Conservation (phyloP, 2,113 vertebrate genomes). For the Nycticebus coucang region DNA sequence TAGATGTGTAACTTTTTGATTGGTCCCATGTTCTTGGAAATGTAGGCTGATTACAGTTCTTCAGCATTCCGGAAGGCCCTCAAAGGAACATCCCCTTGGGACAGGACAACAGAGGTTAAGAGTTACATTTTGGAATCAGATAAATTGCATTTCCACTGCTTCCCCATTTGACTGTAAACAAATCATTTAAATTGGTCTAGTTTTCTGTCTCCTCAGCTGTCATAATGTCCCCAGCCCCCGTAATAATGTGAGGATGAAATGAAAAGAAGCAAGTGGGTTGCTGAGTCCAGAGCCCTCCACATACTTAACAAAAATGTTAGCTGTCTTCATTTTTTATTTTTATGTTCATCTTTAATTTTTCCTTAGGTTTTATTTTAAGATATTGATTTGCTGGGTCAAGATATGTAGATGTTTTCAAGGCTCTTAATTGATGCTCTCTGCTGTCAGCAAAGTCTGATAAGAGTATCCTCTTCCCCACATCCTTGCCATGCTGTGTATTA, state of each 20-base stretch:
- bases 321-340: background rate
- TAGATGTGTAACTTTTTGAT: background rate
- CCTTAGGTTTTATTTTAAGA: background rate
- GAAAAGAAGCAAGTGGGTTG: background rate
- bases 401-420: background rate
- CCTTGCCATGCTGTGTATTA: background rate
- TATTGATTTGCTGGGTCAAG: conserved; percentile 13
- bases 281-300: background rate
- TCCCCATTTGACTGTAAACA: background rate
- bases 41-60: background rate
- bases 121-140: background rate
- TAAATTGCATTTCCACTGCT: background rate
- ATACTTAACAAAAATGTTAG: conserved; percentile 12
- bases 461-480: background rate
- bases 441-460: background rate
- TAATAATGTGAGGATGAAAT: background rate
- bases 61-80: background rate
- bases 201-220: background rate
- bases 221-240: background rate
- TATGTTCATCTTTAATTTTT: background rate
- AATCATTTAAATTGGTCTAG: background rate
- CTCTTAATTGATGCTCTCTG: background rate
- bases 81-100: background rate
- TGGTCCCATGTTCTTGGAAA: background rate
- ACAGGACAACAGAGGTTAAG: background rate